Evolutionary conservation across 2,113 vertebrate species (phyloP).

Genomic region (human): GRCh38 chr1:82652501-82653000

Average conservation of each 20-base stretch:
- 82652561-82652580: background rate
- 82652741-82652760: background rate
- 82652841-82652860: background rate
- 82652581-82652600: background rate
- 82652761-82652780: background rate
- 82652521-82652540: background rate
- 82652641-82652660: background rate
- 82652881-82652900: background rate
- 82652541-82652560: background rate
- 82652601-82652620: background rate
- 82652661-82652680: background rate
- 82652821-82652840: background rate
- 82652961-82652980: background rate
- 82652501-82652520: background rate
- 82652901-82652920: background rate
- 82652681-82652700: background rate
- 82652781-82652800: background rate
- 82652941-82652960: background rate
- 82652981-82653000: background rate
- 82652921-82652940: background rate
- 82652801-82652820: background rate
- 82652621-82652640: background rate
- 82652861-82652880: background rate
- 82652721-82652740: background rate
- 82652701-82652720: background rate